Percentiles rank a stretch among this genome's conserved stretches.
Evolutionary conservation across 2,113 vertebrate genomes (phyloP).

Genomic region (Catharus bicknelli): DNA sequence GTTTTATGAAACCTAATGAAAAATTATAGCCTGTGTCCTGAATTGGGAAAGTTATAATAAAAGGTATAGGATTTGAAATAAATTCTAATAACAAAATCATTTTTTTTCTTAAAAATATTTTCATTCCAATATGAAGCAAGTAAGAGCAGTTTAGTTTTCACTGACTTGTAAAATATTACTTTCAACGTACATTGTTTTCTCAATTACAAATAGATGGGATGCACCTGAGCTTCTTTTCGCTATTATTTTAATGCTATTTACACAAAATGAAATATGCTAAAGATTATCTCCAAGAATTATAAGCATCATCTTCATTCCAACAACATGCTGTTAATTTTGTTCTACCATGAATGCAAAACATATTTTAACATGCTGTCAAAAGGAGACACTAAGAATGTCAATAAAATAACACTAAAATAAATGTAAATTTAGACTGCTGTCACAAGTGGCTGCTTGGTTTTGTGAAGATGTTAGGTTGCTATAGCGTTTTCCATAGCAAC

Average conservation of each 20-base stretch:
- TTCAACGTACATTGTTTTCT: background rate
- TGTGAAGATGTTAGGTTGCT: constrained; percentile 79
- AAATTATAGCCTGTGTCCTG: constrained; percentile 26
- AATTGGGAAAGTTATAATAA: constrained; percentile 5
- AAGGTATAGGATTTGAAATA: constrained; percentile 51
- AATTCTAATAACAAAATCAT: constrained; percentile 46
- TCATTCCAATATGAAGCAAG: constrained; percentile 3
- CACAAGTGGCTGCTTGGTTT: constrained; percentile 81
- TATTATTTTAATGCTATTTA: constrained; percentile 43
- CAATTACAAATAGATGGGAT: background rate
- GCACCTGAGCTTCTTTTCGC: background rate
- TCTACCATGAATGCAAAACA: constrained; percentile 68
- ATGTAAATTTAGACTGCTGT: constrained; percentile 82
- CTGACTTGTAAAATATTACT: background rate
- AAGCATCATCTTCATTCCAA: constrained; percentile 65
- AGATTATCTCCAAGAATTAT: constrained; percentile 60
- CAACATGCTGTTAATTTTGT: constrained; percentile 74
- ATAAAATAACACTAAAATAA: constrained; percentile 83
- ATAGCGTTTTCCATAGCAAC: constrained; percentile 83
- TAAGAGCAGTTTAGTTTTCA: constrained; percentile 7
- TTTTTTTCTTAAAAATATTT: constrained; percentile 27
- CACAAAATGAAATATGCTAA: constrained; percentile 46
- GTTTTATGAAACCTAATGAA: constrained; percentile 28
- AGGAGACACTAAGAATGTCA: constrained; percentile 75
- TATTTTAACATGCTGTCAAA: constrained; percentile 82